Evolutionary conservation across 2,888 invertebrate species (phyloP).

Genomic region (Epirrita christyi): DNA sequence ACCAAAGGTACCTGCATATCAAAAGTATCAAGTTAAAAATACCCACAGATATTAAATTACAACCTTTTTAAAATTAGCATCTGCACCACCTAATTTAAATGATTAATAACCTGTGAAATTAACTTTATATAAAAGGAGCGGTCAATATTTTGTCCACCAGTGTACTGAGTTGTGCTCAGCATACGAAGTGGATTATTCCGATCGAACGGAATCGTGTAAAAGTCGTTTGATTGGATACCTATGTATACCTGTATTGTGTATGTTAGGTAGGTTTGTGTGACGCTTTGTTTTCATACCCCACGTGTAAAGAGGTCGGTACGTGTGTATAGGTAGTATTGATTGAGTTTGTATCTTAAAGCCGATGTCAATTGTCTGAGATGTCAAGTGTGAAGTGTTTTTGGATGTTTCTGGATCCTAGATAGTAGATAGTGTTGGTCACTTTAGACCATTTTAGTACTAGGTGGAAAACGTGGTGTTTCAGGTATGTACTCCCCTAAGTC

Average conservation of each 20-base stretch:
- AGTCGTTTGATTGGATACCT: constrained; percentile 12
- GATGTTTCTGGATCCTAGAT: no score
- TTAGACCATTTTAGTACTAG: no score
- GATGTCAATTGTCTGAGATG: no score
- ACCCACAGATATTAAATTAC: no score
- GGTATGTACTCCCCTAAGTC: no score
- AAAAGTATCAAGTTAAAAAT: no score
- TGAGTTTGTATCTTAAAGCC: constrained; percentile 11
- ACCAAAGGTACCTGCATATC: no score
- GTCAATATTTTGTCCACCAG: constrained; percentile 41
- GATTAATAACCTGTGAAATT: not conserved
- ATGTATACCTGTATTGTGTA: not conserved
- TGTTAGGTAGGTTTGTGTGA: not conserved
- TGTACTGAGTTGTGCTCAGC: constrained; percentile 45
- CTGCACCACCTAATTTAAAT: constrained; percentile 1
- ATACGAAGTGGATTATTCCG: constrained; percentile 51
- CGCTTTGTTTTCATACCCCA: not conserved
- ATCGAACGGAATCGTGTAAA: constrained; percentile 36
- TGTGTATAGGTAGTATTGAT: not conserved
- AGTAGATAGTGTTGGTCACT: no score
- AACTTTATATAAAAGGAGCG: constrained; percentile 8
- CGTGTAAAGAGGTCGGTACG: not conserved
- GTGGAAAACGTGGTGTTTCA: no score
- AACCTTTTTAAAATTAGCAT: constrained; percentile 10
- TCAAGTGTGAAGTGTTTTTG: no score